Conservation (phyloP, 2,113 vertebrate species). For the Siniperca chuatsi region DNA sequence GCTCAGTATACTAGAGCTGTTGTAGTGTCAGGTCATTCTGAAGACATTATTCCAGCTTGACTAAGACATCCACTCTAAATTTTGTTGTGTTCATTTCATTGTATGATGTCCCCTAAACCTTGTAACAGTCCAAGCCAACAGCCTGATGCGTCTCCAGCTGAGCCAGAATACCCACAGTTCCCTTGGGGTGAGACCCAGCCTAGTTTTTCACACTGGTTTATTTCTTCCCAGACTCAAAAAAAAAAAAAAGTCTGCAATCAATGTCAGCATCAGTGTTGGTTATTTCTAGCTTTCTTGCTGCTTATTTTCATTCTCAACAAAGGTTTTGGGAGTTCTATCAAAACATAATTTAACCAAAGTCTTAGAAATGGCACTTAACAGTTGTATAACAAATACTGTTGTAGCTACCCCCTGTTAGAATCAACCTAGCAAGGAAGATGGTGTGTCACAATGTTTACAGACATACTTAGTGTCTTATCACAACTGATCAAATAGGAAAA, state of each 20-base stretch:
- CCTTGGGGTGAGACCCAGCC: slow-evolving; percentile 47
- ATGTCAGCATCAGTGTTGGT: not conserved
- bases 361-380: not conserved
- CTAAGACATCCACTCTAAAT: not conserved
- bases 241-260: slow-evolving; percentile 4
- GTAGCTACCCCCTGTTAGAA: not conserved
- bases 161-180: slow-evolving; percentile 37
- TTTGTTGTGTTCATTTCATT: not conserved
- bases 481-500: not conserved
- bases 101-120: not conserved
- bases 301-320: not conserved
- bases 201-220: slow-evolving; percentile 36
- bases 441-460: not conserved
- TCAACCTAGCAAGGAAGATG: not conserved
- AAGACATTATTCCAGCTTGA: not conserved
- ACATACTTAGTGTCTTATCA: not conserved
- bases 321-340: not conserved
- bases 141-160: slow-evolving; percentile 11
- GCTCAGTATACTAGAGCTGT: not conserved
- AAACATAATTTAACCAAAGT: not conserved
- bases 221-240: slow-evolving; percentile 22
- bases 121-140: not conserved
- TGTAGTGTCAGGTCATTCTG: not conserved
- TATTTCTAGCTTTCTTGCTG: not conserved
- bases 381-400: not conserved